phyloP scores from a whole-genome alignment of 2,113 vertebrate genomes.

The Antechinus stuartii region DNA sequence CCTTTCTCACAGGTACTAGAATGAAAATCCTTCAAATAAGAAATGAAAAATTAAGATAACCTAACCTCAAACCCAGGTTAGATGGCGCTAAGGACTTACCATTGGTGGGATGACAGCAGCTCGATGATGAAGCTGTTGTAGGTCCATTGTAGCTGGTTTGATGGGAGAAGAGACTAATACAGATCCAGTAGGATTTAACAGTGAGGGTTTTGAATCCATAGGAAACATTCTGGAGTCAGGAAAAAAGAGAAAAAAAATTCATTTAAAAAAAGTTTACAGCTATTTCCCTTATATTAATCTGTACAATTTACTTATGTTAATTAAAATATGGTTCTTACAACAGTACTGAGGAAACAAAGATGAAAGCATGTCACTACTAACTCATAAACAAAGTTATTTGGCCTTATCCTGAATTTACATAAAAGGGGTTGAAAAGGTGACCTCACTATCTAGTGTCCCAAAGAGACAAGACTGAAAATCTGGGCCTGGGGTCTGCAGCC shows the following conservation, averaged over 20 bases:
- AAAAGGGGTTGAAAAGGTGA: neutral
- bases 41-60: neutral
- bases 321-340: constrained; percentile 4
- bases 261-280: neutral
- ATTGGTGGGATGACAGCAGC: constrained; percentile 96
- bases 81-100: constrained; percentile 84
- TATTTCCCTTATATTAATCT: neutral
- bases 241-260: neutral
- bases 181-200: constrained; percentile 90
- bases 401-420: constrained; percentile 9
- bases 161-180: constrained; percentile 91
- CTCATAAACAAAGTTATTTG: constrained; percentile 32
- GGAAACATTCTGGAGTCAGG: constrained; percentile 87
- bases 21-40: neutral
- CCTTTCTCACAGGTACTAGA: neutral
- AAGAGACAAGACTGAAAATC: neutral
- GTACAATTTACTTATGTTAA: constrained; percentile 16
- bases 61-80: neutral
- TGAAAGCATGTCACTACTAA: neutral
- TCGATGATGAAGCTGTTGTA: constrained; percentile 96
- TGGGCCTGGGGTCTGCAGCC: neutral
- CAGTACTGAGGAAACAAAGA: constrained; percentile 23
- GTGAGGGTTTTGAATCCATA: constrained; percentile 92
- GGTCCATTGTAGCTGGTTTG: constrained; percentile 91
- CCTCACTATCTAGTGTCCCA: neutral